Conservation (phyloP, 2,113 vertebrate species). For the Saccopteryx bilineata region DNA sequence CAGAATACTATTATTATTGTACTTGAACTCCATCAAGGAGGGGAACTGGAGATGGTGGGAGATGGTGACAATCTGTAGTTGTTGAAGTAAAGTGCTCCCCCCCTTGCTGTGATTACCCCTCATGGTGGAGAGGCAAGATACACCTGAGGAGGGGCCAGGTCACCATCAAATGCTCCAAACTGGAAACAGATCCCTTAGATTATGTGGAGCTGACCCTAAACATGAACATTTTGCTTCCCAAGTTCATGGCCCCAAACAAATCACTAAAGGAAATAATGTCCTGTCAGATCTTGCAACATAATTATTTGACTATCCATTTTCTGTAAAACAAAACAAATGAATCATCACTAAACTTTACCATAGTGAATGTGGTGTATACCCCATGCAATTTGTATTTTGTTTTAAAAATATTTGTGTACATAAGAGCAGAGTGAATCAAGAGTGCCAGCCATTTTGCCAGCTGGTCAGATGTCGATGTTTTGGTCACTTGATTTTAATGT, state of each 20-base stretch:
- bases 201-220: background rate
- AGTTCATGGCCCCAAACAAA: background rate
- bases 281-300: background rate
- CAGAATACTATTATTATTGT: background rate
- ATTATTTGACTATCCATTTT: background rate
- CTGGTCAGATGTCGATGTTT: background rate
- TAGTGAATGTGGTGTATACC: background rate
- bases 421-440: background rate
- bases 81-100: background rate
- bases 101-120: background rate
- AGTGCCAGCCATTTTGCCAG: background rate
- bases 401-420: background rate
- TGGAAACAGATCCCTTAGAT: background rate
- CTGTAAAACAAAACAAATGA: slow-evolving; percentile 2
- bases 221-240: background rate
- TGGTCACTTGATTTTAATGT: background rate
- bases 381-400: background rate
- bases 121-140: background rate
- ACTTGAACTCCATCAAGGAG: background rate
- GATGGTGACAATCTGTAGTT: background rate
- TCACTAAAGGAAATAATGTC: background rate
- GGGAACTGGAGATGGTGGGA: background rate
- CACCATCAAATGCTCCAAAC: background rate
- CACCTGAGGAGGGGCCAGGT: background rate
- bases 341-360: background rate